phyloP scores from a whole-genome alignment of 2,113 vertebrate genomes.

The Syrrhaptes paradoxus region DNA sequence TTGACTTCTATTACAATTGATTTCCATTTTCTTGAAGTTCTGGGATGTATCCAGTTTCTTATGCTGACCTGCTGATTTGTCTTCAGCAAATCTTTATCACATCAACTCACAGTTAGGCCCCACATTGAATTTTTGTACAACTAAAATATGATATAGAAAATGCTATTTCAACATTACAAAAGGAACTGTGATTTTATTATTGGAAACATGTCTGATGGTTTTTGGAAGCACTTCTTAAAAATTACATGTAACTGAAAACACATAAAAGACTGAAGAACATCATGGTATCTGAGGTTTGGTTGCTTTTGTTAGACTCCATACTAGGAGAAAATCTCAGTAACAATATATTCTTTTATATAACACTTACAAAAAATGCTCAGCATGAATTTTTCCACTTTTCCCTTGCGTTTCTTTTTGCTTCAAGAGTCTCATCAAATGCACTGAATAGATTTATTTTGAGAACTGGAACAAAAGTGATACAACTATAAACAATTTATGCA shows the following conservation, averaged over 20 bases:
- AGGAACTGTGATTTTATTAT: background rate
- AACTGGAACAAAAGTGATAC: slow-evolving; percentile 13
- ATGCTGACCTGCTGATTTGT: background rate
- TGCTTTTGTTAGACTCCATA: background rate
- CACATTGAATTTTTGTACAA: background rate
- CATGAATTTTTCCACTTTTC: background rate
- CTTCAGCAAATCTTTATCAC: background rate
- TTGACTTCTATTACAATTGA: background rate
- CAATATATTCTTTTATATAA: background rate
- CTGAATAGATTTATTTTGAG: slow-evolving; percentile 12
- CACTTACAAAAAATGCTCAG: background rate
- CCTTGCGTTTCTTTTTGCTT: background rate
- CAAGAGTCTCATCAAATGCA: background rate
- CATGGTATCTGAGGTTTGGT: background rate
- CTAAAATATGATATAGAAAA: background rate
- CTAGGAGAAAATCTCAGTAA: background rate
- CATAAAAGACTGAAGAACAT: background rate
- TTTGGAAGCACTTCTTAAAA: background rate
- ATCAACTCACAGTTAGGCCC: background rate
- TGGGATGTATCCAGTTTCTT: background rate
- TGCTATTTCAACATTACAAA: background rate
- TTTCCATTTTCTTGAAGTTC: background rate
- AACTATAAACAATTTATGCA: slow-evolving; percentile 1
- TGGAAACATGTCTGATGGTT: background rate
- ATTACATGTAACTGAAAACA: background rate